A percentile compares a stretch with the other conserved stretches of the same genome.
Conservation (phyloP, 2,888 invertebrate genomes). For the Dascillus cervinus region DNA sequence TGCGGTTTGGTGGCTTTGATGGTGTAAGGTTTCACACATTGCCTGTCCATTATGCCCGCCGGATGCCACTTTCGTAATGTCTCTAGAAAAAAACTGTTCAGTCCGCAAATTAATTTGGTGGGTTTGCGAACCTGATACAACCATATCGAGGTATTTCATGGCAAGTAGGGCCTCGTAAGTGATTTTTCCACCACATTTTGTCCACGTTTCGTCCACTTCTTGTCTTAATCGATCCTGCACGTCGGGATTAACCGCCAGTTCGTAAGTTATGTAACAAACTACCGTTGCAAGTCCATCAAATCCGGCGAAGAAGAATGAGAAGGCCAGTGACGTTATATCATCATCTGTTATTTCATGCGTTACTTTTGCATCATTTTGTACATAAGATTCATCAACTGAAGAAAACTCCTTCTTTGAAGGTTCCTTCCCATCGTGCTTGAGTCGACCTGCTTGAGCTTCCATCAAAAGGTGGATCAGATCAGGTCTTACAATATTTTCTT, state of each 20-base stretch:
- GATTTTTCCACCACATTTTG: conserved; percentile 20
- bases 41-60: conserved; percentile 43
- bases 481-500: conserved; percentile 11
- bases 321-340: conserved; percentile 47
- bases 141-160: conserved; percentile 30
- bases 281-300: conserved; percentile 41
- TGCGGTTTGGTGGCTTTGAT: conserved; percentile 18
- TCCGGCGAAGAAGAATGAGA: conserved; percentile 44
- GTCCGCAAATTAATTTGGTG: too few relatives aligned
- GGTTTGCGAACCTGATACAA: conserved; percentile 10
- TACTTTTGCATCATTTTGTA: too few relatives aligned
- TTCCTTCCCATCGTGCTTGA: conserved; percentile 8
- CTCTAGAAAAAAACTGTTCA: conserved; percentile 31
- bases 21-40: conserved; percentile 44
- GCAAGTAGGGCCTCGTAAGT: conserved; percentile 23
- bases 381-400: too few relatives aligned
- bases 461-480: conserved; percentile 46
- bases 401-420: too few relatives aligned
- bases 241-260: conserved; percentile 48
- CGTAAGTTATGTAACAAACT: conserved; percentile 20
- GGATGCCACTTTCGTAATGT: conserved; percentile 46
- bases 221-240: conserved; percentile 45
- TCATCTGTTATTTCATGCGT: conserved; percentile 37
- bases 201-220: conserved; percentile 45
- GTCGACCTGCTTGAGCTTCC: conserved; percentile 42